These are phyloP conservation scores for Tenodera sinensis DNA, from an alignment of 2,888 invertebrate genomes.

Conservation along the genomic window DNA sequence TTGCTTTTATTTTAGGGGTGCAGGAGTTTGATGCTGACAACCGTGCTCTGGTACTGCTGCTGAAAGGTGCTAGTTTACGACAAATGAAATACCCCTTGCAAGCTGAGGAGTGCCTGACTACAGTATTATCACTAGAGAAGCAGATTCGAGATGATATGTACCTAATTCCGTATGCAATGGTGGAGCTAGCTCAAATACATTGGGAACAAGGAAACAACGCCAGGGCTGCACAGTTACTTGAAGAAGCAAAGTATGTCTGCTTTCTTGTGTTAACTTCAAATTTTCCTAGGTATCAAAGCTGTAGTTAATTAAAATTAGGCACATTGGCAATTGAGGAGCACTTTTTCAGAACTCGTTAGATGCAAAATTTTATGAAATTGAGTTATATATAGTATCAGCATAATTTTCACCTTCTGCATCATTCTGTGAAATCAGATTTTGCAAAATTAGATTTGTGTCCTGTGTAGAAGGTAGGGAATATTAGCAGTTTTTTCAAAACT, in stretches of 20 bases:
- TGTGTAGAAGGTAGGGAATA: too few species aligned
- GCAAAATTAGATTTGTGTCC: too few species aligned
- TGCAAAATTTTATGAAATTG: too few species aligned
- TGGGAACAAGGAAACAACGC: slow-evolving; percentile 64
- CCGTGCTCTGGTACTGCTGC: slow-evolving; percentile 65
- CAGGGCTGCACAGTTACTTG: slow-evolving; percentile 66
- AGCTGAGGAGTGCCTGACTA: slow-evolving; percentile 70
- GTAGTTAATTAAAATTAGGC: too few species aligned
- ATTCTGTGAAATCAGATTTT: too few species aligned
- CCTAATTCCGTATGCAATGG: slow-evolving; percentile 78
- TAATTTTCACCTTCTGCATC: too few species aligned
- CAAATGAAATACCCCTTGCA: slow-evolving; percentile 73
- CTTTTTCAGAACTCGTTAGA: too few species aligned
- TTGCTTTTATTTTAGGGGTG: neutral
- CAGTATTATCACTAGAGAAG: slow-evolving; percentile 62
- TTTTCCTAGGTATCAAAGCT: too few species aligned
- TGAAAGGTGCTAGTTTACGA: slow-evolving; percentile 80
- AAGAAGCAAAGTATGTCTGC: slow-evolving; percentile 72
- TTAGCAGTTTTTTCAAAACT: too few species aligned
- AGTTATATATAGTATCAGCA: too few species aligned
- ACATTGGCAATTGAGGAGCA: too few species aligned
- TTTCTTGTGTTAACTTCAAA: too few species aligned
- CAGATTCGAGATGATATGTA: slow-evolving; percentile 78
- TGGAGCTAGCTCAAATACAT: slow-evolving; percentile 80
- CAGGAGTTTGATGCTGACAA: slow-evolving; percentile 65